Evolutionary conservation across 2,888 invertebrate genomes (phyloP).

Genomic region (Phengaris alcon): DNA sequence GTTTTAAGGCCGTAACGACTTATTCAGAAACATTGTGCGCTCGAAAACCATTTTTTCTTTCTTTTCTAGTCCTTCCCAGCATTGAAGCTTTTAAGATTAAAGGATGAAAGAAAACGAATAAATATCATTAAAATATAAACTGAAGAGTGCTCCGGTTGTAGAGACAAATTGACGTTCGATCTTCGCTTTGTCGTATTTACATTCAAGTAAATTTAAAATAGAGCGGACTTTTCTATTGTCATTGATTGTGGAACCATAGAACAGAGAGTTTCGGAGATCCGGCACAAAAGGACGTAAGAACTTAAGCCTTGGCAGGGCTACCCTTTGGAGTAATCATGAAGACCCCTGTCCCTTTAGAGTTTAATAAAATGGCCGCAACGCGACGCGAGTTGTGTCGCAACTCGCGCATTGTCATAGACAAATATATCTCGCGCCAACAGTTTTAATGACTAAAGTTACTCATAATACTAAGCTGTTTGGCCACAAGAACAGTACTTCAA

Average conservation of each 20-base stretch:
- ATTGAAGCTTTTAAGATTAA: background rate
- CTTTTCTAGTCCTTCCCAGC: background rate
- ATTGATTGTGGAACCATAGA: background rate
- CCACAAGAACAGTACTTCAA: too few species aligned
- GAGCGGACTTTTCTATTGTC: background rate
- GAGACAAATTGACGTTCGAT: slow-evolving; percentile 7
- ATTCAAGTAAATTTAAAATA: slow-evolving; percentile 13
- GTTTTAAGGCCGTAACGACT: too few species aligned
- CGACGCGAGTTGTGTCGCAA: too few species aligned
- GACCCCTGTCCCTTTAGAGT: too few species aligned
- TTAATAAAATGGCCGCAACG: too few species aligned
- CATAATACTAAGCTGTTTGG: too few species aligned
- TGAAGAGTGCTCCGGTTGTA: background rate
- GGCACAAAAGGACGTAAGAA: too few species aligned
- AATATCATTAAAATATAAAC: slow-evolving; percentile 9
- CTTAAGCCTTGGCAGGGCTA: too few species aligned
- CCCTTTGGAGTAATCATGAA: too few species aligned
- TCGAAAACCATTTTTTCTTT: background rate
- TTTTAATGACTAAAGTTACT: too few species aligned
- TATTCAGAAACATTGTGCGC: background rate
- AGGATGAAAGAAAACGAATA: slow-evolving; percentile 2
- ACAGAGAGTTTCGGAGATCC: background rate
- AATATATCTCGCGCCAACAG: too few species aligned
- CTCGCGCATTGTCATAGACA: too few species aligned
- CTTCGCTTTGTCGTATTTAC: background rate